Evolutionary conservation across 2,888 invertebrate species (phyloP), one percentile per base, ranked within the genome.

Genomic region (Troides helena): DNA sequence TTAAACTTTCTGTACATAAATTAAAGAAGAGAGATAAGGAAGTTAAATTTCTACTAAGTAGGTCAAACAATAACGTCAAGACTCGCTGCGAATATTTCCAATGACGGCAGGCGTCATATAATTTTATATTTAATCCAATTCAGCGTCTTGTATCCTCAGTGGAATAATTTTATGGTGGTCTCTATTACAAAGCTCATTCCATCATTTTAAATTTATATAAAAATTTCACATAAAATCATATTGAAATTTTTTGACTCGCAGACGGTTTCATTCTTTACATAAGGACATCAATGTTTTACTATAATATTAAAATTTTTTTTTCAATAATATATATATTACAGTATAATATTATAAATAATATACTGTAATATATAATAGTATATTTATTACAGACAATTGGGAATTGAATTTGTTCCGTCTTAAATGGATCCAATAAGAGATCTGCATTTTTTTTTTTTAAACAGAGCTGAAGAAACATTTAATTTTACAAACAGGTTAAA

Each of bases 41-140:
- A 64, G 53, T n/a, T 62, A 67, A 56, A 36, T 50, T 18, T 23
- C 60, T 59, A 62, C 23, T 57, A 68, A 68, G 68, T 68, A 68
- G 68, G 68, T 63, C 68, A 68, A 68, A 68, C 62, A 68, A 68
- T 68, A 68, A 68, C 62, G 68, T 58, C 68, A 62, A 30, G 46
- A 63, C 46, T 63, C 46, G 58, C 14, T 21, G 62, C 46, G 62
- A 63, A 68, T 63, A 63, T 68, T 68, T 62, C 68, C 68, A 46
- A 68, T 68, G 62, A 63, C 62, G 57, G 50, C 59, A 50, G 60
- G 60, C 60, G 60, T 64, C 63, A 63, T 64, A 68, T 64, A 69
- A 69, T 69, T 69, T 65, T 64, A 69, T 69, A 65, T 65, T 69
- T 69, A 69, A 69, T 69, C 68, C 64, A 69, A 69, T 69, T 69